Base-by-base conservation (phyloP, 2,888 invertebrate species). In the Papilio demoleus region DNA sequence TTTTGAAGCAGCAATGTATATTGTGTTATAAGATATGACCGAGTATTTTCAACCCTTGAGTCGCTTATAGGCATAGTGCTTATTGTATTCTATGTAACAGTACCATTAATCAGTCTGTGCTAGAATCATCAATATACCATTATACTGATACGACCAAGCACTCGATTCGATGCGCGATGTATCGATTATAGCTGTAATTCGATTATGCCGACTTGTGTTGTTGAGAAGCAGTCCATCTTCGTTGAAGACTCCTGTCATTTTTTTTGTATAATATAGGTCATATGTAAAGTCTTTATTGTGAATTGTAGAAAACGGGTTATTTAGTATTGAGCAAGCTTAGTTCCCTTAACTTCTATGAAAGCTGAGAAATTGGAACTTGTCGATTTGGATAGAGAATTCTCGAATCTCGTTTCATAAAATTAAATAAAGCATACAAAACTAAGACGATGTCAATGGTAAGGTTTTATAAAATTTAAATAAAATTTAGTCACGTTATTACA, bases 71-170 rank as follows among this genome's bases (percentile, higher is more conserved):
- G 80, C 76, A 75, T 77, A 77, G 80, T 79, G 79, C 81, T 84
- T 81, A 89, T 91, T 92, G 92, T 92, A 85, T 84, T 83, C 82
- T 83, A 84, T 80, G 85, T 83, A 82, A 84, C 78, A 79, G 80
- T 78, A 87, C 86, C 92, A 92, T 92, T 92, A 92, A 92, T 92
- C 92, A 92, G 92, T 91, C 92, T 92, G 86, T 85, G 83, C 87
- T 78, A 81, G 87, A 87, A 90, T 87, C 92, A 92, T 91, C 92
- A 92, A 92, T 92, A 92, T 88, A 91, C 81, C 87, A 90, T 90
- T 90, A 89, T 86, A 82, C 83, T 82, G 84, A 88, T 86, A 86
- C 87, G 90, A 88, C 90, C 89, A 86, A 89, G 88, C 87, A 88
- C 90, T 87, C 84, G 88, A 90, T 88, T 88, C 86, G 84, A 89